A percentile compares a stretch with the other conserved stretches of the same genome.
Evolutionary conservation across 2,888 invertebrate species (phyloP).

Genomic region (Callimorpha dominula): DNA sequence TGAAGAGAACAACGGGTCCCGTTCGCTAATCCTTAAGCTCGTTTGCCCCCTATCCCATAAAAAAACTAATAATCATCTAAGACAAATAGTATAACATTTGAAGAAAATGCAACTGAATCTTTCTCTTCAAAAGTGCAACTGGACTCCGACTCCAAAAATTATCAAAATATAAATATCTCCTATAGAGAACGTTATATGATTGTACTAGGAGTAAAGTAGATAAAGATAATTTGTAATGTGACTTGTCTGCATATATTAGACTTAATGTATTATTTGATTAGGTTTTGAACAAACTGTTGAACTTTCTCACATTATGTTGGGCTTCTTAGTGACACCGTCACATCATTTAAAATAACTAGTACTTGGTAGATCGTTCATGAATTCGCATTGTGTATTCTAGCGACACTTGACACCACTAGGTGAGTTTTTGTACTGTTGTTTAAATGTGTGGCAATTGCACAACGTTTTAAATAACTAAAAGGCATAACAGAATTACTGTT

Average conservation of each 20-base stretch:
- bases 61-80: neutral
- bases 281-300: slow-evolving; percentile 40
- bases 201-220: slow-evolving; percentile 41
- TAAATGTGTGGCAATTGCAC: slow-evolving; percentile 1
- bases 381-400: slow-evolving; percentile 59
- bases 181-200: slow-evolving; percentile 25
- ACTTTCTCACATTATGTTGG: slow-evolving; percentile 52
- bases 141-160: slow-evolving; percentile 2
- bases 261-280: slow-evolving; percentile 48
- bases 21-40: too few species aligned
- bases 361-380: slow-evolving; percentile 32
- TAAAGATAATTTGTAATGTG: slow-evolving; percentile 55
- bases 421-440: neutral
- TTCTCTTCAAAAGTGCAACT: neutral
- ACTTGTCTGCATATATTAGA: slow-evolving; percentile 53
- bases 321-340: slow-evolving; percentile 76
- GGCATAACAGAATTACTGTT: too few species aligned
- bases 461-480: neutral
- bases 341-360: slow-evolving; percentile 58
- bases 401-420: slow-evolving; percentile 27
- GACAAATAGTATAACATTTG: too few species aligned
- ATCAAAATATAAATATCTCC: slow-evolving; percentile 54
- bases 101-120: neutral
- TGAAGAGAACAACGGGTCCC: too few species aligned
- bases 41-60: too few species aligned